These are phyloP conservation scores for Pontoporia blainvillei DNA, from an alignment of 2,113 vertebrate genomes.

Conservation along the genomic window DNA sequence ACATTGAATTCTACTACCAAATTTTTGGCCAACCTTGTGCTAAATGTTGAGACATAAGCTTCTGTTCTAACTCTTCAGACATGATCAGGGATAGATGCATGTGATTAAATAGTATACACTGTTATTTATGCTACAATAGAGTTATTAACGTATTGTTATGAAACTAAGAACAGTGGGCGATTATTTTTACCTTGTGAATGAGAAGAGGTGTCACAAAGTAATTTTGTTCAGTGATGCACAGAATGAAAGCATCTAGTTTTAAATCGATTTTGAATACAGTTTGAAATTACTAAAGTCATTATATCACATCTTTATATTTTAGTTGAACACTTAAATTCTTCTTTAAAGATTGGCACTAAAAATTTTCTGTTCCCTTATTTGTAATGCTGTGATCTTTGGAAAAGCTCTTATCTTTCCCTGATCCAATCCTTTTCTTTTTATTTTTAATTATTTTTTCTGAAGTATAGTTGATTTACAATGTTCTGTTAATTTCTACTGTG, in stretches of 20 bases:
- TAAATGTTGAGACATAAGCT: neutral
- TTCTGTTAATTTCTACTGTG: neutral
- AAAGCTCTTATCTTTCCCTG: neutral
- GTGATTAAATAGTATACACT: neutral
- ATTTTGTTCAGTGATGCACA: slow-evolving; percentile 1
- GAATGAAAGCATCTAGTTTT: neutral
- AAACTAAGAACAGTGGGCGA: neutral
- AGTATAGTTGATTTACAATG: neutral
- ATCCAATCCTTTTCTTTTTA: neutral
- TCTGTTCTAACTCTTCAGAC: neutral
- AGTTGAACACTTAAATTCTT: neutral
- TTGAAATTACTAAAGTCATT: neutral
- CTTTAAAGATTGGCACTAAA: neutral
- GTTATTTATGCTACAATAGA: neutral
- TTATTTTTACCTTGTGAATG: slow-evolving; percentile 11
- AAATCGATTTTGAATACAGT: neutral
- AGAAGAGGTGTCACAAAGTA: neutral
- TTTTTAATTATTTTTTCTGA: neutral
- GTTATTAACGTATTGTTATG: neutral
- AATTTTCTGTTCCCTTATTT: neutral
- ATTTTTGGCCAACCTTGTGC: neutral
- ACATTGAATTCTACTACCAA: neutral
- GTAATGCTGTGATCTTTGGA: neutral
- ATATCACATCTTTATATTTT: neutral
- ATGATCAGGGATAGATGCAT: neutral